Base-by-base conservation (phyloP, 2,113 vertebrate species). In the Calcarius ornatus region DNA sequence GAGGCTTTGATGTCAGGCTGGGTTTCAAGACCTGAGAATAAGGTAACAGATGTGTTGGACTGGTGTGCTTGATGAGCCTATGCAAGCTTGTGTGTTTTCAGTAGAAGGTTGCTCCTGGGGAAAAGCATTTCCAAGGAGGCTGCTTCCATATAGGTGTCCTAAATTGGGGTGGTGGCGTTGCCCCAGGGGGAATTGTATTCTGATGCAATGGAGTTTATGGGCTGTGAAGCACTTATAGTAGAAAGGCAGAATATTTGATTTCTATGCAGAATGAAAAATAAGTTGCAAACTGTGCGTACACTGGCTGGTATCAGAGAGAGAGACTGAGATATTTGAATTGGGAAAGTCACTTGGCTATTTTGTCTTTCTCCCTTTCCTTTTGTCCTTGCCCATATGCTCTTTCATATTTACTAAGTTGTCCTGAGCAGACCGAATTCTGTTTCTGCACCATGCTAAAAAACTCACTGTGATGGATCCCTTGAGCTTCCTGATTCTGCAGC, bases 41-140 rank as follows among this genome's bases (percentile, higher is more conserved):
- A 72, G 38, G 12, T 38, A 51, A 38, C 14, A 56, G 57, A 35
- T 50, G 3, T 6, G 6, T 31, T 69, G 30, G 59, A 8, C 47
- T 48, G 4, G 7, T 73, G 47, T 47, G 33, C 43, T 30, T 38
- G 35, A 35, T 38, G 9, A 78, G n/a, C 19, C 23, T 53, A 10
- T 8, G 19, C 10, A 35, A 20, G 31, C 40, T 65, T 2, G 0
- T 35, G 6, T 27, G 7, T 8, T 38, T 78, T 51, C 0, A 3
- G 54, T 31, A 37, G n/a, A 42, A 54, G 12, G 16, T 12, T 73
- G 45, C 15, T 89, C 4, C 40, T 53, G 13, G 10, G 7, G 10
- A 45, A 65, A 61, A 61, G 30, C 17, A 16, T 10, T 40, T 81
- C 40, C 9, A 16, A 75, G n/a, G 33, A 87, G 53, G n/a, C 38